Percentiles rank a stretch among this genome's conserved stretches.
These are phyloP conservation scores for Pararge aegeria DNA, from an alignment of 1,140 invertebrate genomes.

Conservation along the genomic window DNA sequence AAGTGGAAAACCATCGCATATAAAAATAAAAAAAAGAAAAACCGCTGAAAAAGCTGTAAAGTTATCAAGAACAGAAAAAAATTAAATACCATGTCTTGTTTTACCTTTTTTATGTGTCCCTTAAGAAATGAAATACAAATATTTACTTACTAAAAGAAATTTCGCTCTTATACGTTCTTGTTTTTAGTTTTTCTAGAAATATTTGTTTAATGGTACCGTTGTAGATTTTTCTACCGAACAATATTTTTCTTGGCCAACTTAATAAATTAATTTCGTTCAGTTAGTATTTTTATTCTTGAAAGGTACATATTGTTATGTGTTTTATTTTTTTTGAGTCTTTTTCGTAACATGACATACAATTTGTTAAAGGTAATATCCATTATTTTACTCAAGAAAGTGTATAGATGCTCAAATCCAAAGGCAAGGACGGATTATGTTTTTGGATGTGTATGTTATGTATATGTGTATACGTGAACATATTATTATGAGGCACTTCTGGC, in stretches of 20 bases:
- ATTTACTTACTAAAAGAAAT: not conserved
- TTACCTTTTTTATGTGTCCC: not conserved
- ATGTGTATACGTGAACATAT: too few relatives aligned
- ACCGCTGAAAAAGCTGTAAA: too few relatives aligned
- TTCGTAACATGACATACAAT: not conserved
- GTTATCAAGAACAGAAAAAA: too few relatives aligned
- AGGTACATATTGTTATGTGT: not conserved
- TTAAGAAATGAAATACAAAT: not conserved
- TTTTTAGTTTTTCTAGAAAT: slow-evolving; percentile 22
- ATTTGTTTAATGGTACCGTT: slow-evolving; percentile 24
- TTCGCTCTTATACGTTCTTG: not conserved
- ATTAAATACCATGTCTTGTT: not conserved
- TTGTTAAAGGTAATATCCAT: too few relatives aligned
- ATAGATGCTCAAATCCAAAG: too few relatives aligned
- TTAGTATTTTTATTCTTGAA: slow-evolving; percentile 8
- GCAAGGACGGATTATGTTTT: too few relatives aligned
- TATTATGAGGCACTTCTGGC: too few relatives aligned
- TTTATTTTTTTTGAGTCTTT: not conserved
- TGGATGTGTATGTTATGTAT: too few relatives aligned
- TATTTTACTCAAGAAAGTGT: too few relatives aligned
- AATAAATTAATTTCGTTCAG: slow-evolving; percentile 16
- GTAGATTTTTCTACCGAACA: slow-evolving; percentile 20
- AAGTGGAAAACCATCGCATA: too few relatives aligned
- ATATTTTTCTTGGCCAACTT: slow-evolving; percentile 30
- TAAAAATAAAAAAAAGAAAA: too few relatives aligned